Evolutionary conservation across 1,140 invertebrate genomes (phyloP).

Genomic region (Bombus waltoni): DNA sequence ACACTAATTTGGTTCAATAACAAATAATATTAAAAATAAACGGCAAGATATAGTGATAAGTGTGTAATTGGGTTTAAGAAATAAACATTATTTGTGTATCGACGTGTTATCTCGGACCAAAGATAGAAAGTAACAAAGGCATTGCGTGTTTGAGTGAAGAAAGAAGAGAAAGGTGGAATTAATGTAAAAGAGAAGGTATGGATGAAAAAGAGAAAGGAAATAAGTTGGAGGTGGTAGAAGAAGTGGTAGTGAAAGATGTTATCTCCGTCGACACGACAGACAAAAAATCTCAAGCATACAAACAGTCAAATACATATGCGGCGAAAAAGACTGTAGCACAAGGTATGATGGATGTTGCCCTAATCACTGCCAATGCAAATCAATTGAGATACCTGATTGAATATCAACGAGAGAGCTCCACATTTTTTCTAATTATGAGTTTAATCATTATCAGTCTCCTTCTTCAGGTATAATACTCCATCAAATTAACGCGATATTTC

Average conservation of each 20-base stretch:
- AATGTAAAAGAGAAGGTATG: neutral
- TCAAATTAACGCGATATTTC: neutral
- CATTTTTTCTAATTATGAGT: slow-evolving; percentile 83
- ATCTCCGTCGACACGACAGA: slow-evolving; percentile 70
- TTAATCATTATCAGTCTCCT: slow-evolving; percentile 84
- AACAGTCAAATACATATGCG: slow-evolving; percentile 76
- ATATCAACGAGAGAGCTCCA: slow-evolving; percentile 83
- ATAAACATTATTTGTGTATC: neutral
- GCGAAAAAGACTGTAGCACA: slow-evolving; percentile 84
- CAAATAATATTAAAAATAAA: neutral
- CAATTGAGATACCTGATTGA: slow-evolving; percentile 91
- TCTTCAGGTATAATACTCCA: slow-evolving; percentile 79
- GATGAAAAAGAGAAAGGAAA: neutral
- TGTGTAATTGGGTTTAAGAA: neutral
- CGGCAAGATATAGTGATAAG: neutral
- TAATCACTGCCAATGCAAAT: slow-evolving; percentile 92
- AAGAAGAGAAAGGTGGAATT: neutral
- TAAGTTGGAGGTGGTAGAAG: slow-evolving; percentile 10
- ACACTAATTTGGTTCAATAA: neutral
- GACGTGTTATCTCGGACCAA: neutral
- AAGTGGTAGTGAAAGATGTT: slow-evolving; percentile 29
- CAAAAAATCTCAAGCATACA: slow-evolving; percentile 57
- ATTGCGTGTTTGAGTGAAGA: neutral
- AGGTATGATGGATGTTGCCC: slow-evolving; percentile 91
- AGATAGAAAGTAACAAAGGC: too few species aligned